These are phyloP conservation scores for Lota lota DNA, from an alignment of 2,113 vertebrate genomes.

Conservation along the genomic window DNA sequence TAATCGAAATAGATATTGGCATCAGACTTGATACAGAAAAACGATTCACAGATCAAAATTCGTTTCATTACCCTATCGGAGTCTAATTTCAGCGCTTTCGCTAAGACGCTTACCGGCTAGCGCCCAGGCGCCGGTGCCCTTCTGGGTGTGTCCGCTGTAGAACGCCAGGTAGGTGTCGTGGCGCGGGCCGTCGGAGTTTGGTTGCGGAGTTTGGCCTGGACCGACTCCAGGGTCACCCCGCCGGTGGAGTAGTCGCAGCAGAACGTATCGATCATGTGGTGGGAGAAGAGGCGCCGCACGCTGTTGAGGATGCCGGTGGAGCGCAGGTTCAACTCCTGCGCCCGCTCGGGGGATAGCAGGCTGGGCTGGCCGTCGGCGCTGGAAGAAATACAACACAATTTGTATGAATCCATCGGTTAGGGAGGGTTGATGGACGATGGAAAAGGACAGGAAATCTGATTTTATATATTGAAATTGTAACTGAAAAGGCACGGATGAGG, in stretches of 20 bases:
- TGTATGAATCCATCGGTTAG: no score
- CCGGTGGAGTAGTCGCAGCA: constrained; percentile 97
- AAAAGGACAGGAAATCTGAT: no score
- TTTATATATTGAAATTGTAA: no score
- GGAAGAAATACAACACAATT: constrained; percentile 8
- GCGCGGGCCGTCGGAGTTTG: constrained; percentile 90
- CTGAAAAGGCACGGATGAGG: no score
- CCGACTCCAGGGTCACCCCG: constrained; percentile 83
- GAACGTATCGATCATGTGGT: constrained; percentile 94
- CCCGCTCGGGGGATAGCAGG: constrained; percentile 87
- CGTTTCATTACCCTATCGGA: no score
- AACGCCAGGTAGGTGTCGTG: constrained; percentile 95
- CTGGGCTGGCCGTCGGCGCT: constrained; percentile 88
- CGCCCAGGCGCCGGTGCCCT: constrained; percentile 89
- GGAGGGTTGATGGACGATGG: no score
- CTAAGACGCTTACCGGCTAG: constrained; percentile 81
- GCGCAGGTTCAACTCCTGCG: constrained; percentile 87
- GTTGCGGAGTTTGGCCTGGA: constrained; percentile 86
- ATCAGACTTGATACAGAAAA: no score
- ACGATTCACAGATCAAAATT: no score
- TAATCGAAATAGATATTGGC: no score
- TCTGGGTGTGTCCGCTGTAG: constrained; percentile 93
- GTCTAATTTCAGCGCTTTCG: no score
- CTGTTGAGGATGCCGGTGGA: constrained; percentile 90
- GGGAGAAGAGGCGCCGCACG: constrained; percentile 93